Evolutionary conservation across 2,888 invertebrate species (phyloP).

Genomic region (Carpatolechia fugitivella): DNA sequence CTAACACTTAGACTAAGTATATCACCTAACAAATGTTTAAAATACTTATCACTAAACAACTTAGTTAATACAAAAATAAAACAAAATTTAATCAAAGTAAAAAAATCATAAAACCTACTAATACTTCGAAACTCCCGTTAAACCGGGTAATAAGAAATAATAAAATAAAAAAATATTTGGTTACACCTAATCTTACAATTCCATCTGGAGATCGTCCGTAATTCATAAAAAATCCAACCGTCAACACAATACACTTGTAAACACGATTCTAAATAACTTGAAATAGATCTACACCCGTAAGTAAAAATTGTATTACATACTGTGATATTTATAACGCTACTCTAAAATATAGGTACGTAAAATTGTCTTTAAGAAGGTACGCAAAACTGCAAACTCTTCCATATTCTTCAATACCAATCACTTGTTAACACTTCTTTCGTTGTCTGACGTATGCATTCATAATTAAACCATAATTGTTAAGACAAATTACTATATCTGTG

Average conservation of each 20-base stretch:
- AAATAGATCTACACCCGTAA: conserved; percentile 76
- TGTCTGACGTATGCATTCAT: too few relatives aligned
- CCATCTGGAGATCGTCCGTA: conserved; percentile 56
- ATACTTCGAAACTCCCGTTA: conserved; percentile 73
- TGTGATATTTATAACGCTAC: conserved; percentile 43
- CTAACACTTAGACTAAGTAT: conserved; percentile 49
- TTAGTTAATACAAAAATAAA: conserved; percentile 34
- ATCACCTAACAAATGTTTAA: conserved; percentile 52
- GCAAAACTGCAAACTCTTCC: neutral
- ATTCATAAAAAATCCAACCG: conserved; percentile 56
- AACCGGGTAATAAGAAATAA: conserved; percentile 62
- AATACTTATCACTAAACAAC: conserved; percentile 35
- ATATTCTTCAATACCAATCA: neutral
- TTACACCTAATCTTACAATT: conserved; percentile 57
- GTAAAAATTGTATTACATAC: conserved; percentile 60
- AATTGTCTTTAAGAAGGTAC: conserved; percentile 27
- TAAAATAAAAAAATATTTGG: conserved; percentile 59
- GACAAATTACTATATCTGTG: too few relatives aligned
- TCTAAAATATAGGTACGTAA: conserved; percentile 32
- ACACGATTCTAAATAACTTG: conserved; percentile 61
- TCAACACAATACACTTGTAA: conserved; percentile 71
- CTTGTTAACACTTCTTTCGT: too few relatives aligned
- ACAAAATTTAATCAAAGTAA: conserved; percentile 33
- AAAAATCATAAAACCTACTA: conserved; percentile 60
- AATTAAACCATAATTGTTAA: too few relatives aligned